Conservation (phyloP, 2,888 invertebrate genomes). For the Scaeva pyrastri region DNA sequence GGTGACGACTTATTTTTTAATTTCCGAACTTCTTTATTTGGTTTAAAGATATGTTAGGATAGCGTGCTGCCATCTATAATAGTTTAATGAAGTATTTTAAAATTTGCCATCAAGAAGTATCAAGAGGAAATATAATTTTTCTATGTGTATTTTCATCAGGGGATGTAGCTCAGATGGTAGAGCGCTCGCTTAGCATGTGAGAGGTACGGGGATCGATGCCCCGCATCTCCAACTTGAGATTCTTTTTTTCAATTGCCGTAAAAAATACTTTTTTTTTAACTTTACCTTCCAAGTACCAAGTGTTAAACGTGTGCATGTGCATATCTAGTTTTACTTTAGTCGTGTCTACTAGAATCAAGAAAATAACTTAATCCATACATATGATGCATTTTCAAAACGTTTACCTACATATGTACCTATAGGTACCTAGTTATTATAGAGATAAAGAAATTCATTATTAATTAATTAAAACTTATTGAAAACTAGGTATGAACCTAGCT, state of each 20-base stretch:
- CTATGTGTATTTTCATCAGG: not conserved
- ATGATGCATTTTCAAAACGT: too few species aligned
- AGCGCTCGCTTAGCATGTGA: constrained; percentile 86
- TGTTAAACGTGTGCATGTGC: too few species aligned
- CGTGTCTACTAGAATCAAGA: too few species aligned
- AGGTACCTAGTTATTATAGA: too few species aligned
- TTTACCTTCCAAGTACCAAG: too few species aligned
- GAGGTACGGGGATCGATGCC: constrained; percentile 86
- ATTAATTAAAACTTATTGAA: too few species aligned
- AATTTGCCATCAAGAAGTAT: not conserved
- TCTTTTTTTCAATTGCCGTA: constrained; percentile 38
- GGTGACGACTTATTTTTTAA: not conserved
- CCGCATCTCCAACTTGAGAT: constrained; percentile 74
- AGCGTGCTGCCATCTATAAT: not conserved
- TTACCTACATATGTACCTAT: too few species aligned
- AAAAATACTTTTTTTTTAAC: too few species aligned
- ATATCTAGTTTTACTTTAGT: too few species aligned
- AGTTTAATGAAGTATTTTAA: not conserved
- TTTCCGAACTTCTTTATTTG: not conserved
- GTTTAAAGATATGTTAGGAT: not conserved
- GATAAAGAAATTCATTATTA: too few species aligned
- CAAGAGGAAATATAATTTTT: not conserved
- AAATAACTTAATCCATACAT: too few species aligned
- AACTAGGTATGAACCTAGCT: too few species aligned
- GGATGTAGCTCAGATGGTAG: constrained; percentile 85